These are phyloP conservation scores for Tenualosa thibaudeaui DNA, from an alignment of 2,797 vertebrate species.

Conservation along the genomic window DNA sequence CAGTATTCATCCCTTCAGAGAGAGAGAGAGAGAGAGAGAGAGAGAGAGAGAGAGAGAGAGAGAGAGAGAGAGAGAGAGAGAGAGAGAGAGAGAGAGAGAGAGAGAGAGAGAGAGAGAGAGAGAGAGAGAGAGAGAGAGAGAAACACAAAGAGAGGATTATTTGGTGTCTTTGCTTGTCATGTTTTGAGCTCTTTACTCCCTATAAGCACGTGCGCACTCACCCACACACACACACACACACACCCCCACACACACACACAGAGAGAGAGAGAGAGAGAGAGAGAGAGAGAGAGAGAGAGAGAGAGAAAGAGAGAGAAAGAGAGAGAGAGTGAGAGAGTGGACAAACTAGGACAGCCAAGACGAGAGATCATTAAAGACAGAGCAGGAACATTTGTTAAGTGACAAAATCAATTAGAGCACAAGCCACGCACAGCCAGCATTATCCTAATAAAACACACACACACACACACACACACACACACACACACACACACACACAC, in stretches of 20 bases:
- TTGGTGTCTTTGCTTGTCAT: neutral
- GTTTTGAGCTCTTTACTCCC: neutral
- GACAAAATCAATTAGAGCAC: constrained; percentile 3
- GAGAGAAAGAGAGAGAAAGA: too few species aligned
- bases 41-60: constrained; percentile 13
- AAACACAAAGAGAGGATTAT: neutral
- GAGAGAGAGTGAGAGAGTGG: neutral
- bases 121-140: neutral
- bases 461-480: neutral
- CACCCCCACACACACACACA: neutral
- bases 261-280: neutral
- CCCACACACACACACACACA: neutral
- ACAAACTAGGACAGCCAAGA: neutral
- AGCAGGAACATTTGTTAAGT: neutral
- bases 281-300: too few species aligned
- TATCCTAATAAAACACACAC: neutral
- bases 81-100: neutral
- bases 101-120: constrained; percentile 15
- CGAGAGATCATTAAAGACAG: neutral
- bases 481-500: neutral
- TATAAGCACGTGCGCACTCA: too few species aligned
- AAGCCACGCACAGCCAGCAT: neutral
- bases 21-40: constrained; percentile 15
- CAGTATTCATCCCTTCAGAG: constrained; percentile 83
- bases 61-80: constrained; percentile 27